Percentiles rank a stretch among this genome's conserved stretches.
These are phyloP conservation scores for Meloidogyne floridensis DNA, from an alignment of 1,140 invertebrate genomes.

Conservation along the genomic window DNA sequence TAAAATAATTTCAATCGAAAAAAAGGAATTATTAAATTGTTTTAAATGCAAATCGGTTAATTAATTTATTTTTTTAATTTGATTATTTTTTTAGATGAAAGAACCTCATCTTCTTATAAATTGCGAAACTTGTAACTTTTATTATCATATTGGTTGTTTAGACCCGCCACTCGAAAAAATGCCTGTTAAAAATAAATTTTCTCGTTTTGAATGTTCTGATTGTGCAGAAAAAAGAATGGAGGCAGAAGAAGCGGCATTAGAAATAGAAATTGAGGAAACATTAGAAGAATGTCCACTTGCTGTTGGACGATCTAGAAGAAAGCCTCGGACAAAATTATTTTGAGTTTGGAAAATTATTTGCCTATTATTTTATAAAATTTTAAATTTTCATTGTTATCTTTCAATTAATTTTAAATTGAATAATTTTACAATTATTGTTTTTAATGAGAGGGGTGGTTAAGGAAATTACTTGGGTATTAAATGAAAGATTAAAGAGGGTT, in stretches of 20 bases:
- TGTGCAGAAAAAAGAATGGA: constrained; percentile 32
- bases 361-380: not conserved
- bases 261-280: not conserved
- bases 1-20: constrained; percentile 22
- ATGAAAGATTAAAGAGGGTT: not conserved
- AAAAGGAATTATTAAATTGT: constrained; percentile 23
- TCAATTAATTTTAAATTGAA: not conserved
- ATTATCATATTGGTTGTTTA: constrained; percentile 90
- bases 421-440: not conserved
- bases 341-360: not conserved
- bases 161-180: constrained; percentile 86
- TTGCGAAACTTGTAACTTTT: constrained; percentile 87
- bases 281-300: not conserved
- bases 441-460: not conserved
- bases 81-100: constrained; percentile 21
- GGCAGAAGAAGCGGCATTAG: not conserved
- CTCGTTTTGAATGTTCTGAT: constrained; percentile 37
- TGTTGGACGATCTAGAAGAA: not conserved
- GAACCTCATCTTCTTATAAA: constrained; percentile 86
- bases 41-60: constrained; percentile 10
- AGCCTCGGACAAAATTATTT: not conserved
- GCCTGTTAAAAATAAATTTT: constrained; percentile 69
- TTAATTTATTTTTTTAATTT: constrained; percentile 13
- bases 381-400: not conserved
- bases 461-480: not conserved